phyloP scores from a whole-genome alignment of 2,888 invertebrate species.

The Sussaba pulchella region DNA sequence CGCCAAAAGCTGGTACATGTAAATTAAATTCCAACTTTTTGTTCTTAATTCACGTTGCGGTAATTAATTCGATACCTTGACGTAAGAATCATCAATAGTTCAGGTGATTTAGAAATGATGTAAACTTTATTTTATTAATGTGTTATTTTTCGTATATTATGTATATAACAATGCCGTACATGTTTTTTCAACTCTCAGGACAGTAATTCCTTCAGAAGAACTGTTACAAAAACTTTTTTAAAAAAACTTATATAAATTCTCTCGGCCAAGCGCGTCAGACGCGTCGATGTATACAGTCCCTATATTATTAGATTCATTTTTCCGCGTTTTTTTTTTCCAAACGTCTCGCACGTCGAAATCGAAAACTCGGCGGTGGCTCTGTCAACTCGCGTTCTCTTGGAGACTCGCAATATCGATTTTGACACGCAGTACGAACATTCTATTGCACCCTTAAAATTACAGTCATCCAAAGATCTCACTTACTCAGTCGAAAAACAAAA shows the following conservation, averaged over 20 bases:
- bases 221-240: conserved; percentile 33
- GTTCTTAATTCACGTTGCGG: no score
- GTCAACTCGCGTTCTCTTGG: conserved; percentile 2
- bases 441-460: conserved; percentile 60
- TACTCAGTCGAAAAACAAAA: conserved; percentile 41
- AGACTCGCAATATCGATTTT: conserved; percentile 26
- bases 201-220: conserved; percentile 34
- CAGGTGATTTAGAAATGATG: no score
- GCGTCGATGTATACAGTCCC: conserved; percentile 21
- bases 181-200: conserved; percentile 22
- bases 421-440: conserved; percentile 15
- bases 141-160: conserved; percentile 45
- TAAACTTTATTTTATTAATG: no score
- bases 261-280: conserved; percentile 49
- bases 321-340: conserved; percentile 4
- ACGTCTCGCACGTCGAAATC: conserved; percentile 23
- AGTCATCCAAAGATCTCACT: conserved; percentile 25
- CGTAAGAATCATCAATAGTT: no score
- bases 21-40: no score
- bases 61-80: no score
- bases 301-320: conserved; percentile 31
- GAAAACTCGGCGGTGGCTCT: conserved; percentile 12
- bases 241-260: conserved; percentile 46
- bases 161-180: conserved; percentile 65
- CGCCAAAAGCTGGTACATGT: no score